These are phyloP conservation scores for Euspilapteryx auroguttella DNA, from an alignment of 2,888 invertebrate species.

Conservation along the genomic window DNA sequence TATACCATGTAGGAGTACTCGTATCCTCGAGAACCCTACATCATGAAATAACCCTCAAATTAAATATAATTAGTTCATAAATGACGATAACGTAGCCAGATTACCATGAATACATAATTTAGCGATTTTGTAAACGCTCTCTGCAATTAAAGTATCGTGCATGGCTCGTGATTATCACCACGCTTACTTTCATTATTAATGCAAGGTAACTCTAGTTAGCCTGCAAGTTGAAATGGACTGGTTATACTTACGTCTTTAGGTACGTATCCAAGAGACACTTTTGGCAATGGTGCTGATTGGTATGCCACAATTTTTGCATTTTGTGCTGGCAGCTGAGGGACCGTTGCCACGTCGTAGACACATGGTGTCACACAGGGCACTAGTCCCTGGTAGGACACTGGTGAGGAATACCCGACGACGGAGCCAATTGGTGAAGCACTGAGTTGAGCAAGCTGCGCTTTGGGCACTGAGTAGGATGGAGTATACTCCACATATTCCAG, in stretches of 20 bases:
- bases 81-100: no score
- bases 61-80: no score
- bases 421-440: slow-evolving; percentile 15
- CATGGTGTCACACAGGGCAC: slow-evolving; percentile 33
- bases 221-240: no score
- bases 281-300: slow-evolving; percentile 18
- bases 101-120: no score
- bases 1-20: slow-evolving; percentile 56
- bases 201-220: no score
- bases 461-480: slow-evolving; percentile 16
- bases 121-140: no score
- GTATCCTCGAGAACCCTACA: slow-evolving; percentile 27
- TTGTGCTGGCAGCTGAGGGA: slow-evolving; percentile 16
- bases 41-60: no score
- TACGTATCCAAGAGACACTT: slow-evolving; percentile 22
- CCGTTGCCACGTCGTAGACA: slow-evolving; percentile 14
- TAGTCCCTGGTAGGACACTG: background rate
- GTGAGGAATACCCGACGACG: background rate
- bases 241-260: slow-evolving; percentile 27
- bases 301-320: slow-evolving; percentile 26
- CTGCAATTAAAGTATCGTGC: no score
- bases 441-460: slow-evolving; percentile 20
- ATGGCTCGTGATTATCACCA: no score
- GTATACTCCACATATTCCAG: slow-evolving; percentile 26
- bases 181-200: no score